Conservation (phyloP, 2,113 vertebrate species). For the Perca fluviatilis region DNA sequence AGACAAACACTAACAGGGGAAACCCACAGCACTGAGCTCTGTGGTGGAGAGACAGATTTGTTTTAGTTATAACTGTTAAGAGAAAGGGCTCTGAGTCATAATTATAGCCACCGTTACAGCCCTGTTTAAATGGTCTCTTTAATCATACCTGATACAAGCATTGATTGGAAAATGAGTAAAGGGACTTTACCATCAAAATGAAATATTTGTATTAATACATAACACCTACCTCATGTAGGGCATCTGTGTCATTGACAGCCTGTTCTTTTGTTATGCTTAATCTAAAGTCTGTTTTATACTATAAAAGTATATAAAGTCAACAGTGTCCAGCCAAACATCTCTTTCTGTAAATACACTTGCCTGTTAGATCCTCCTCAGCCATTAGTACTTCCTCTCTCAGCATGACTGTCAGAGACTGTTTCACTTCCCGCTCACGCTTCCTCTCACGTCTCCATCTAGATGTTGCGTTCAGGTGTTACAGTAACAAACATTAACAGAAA, state of each 20-base stretch:
- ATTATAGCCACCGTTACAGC: background rate
- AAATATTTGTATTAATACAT: background rate
- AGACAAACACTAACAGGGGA: background rate
- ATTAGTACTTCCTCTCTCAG: slow-evolving; percentile 41
- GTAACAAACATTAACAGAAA: background rate
- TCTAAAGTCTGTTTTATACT: background rate
- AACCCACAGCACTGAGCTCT: background rate
- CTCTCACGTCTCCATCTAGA: slow-evolving; percentile 29
- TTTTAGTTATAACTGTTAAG: background rate
- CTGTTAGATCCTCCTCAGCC: slow-evolving; percentile 41
- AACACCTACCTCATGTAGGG: slow-evolving; percentile 8
- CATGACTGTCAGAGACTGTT: background rate
- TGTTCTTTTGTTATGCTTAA: background rate
- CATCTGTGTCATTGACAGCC: background rate
- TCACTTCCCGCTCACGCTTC: slow-evolving; percentile 68
- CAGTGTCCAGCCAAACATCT: background rate
- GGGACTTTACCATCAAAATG: slow-evolving; percentile 6
- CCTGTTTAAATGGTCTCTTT: background rate
- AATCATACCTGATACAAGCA: background rate
- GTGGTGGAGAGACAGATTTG: background rate
- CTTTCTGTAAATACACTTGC: background rate
- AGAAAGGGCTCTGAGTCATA: slow-evolving; percentile 18
- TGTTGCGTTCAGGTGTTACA: slow-evolving; percentile 7
- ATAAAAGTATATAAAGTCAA: background rate
- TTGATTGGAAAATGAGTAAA: background rate